Percentiles rank a stretch among this genome's conserved stretches.
Conservation (phyloP, 2,113 vertebrate species). For the Brachypteracias leptosomus region DNA sequence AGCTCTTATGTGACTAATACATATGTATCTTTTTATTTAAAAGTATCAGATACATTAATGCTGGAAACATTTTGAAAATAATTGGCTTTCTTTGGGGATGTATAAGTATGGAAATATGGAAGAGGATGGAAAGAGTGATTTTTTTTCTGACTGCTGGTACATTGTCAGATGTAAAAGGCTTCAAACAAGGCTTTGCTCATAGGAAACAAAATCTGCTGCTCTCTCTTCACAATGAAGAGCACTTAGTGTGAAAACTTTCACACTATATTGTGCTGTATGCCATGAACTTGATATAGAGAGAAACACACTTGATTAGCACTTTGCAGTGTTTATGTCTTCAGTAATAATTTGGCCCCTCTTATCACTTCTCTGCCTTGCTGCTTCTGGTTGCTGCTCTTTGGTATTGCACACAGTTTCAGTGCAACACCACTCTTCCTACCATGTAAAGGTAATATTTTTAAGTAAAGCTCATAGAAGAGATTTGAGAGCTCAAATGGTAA, state of each 20-base stretch:
- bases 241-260: neutral
- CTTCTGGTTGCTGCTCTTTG: neutral
- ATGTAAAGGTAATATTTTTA: neutral
- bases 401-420: neutral
- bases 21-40: constrained; percentile 25
- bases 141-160: neutral
- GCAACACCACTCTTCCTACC: neutral
- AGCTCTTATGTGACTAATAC: neutral
- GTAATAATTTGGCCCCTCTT: neutral
- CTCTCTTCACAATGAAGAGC: neutral
- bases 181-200: neutral
- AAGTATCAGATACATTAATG: neutral
- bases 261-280: neutral
- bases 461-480: neutral
- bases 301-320: neutral
- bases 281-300: neutral
- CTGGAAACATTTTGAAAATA: neutral
- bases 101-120: neutral
- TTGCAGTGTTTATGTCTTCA: neutral
- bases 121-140: neutral
- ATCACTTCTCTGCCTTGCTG: neutral
- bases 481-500: neutral
- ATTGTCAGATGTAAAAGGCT: neutral
- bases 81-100: neutral
- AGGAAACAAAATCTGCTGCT: neutral